Evolutionary conservation across 2,888 invertebrate genomes (phyloP).

Genomic region (Pseudococcus jackbeardsleyi): DNA sequence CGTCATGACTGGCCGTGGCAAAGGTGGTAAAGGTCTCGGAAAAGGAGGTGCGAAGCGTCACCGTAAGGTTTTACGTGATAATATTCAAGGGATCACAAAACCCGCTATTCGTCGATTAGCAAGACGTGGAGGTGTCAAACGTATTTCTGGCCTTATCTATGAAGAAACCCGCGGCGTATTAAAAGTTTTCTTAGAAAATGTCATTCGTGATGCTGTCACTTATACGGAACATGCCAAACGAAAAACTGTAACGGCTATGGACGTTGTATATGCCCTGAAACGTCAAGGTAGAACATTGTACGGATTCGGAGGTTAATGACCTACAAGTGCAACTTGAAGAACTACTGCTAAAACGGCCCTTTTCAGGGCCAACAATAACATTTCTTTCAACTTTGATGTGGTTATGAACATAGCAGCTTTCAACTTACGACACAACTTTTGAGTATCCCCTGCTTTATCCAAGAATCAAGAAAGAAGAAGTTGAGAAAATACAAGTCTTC

Average conservation of each 20-base stretch:
- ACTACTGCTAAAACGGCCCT: constrained; percentile 42
- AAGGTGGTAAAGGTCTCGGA: constrained; percentile 81
- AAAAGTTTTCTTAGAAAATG: constrained; percentile 84
- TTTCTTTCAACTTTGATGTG: constrained; percentile 34
- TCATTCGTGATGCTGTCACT: constrained; percentile 87
- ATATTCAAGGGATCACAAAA: constrained; percentile 78
- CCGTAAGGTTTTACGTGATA: constrained; percentile 79
- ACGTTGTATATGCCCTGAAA: constrained; percentile 88
- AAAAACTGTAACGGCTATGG: constrained; percentile 91
- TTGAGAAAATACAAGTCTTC: no score
- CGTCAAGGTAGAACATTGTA: constrained; percentile 85
- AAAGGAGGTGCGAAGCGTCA: constrained; percentile 88
- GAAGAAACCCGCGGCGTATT: constrained; percentile 86
- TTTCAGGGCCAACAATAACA: constrained; percentile 52
- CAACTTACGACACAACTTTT: no score
- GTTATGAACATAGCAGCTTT: no score
- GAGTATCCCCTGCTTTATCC: no score
- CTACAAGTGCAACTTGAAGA: background rate
- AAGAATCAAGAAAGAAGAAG: no score
- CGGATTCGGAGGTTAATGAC: constrained; percentile 79
- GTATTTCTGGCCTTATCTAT: constrained; percentile 75
- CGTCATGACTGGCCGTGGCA: constrained; percentile 83
- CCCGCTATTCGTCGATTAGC: constrained; percentile 84
- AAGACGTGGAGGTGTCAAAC: constrained; percentile 77
- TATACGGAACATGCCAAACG: constrained; percentile 90